Evolutionary conservation across 1,140 invertebrate genomes (phyloP).

Genomic region (Lycorma delicatula): DNA sequence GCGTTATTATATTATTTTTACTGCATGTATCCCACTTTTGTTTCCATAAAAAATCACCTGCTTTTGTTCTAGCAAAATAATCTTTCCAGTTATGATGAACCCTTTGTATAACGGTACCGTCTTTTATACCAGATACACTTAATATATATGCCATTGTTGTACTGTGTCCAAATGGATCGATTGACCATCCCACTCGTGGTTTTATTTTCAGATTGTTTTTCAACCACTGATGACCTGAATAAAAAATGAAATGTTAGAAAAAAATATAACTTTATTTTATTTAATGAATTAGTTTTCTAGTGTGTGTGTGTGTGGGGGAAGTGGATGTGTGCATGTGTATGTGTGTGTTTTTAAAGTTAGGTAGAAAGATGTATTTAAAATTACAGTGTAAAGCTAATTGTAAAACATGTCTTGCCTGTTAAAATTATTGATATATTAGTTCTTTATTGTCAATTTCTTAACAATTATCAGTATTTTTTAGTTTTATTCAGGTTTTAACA

Average conservation of each 20-base stretch:
- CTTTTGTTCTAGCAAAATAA: slow-evolving; percentile 75
- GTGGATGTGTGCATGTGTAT: no score
- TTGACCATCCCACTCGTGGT: slow-evolving; percentile 46
- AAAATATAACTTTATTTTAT: no score
- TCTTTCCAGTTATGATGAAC: slow-evolving; percentile 85
- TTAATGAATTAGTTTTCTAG: no score
- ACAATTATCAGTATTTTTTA: no score
- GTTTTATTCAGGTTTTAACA: no score
- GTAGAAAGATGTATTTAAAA: no score
- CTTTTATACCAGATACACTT: slow-evolving; percentile 40
- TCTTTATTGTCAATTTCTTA: no score
- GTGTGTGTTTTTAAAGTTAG: no score
- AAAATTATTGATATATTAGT: no score
- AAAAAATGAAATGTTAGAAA: slow-evolving; percentile 48
- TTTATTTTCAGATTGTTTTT: slow-evolving; percentile 47
- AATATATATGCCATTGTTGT: slow-evolving; percentile 47
- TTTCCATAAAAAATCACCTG: slow-evolving; percentile 81
- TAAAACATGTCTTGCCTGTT: no score
- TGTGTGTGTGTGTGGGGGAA: no score
- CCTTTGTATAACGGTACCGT: slow-evolving; percentile 41
- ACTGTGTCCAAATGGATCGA: slow-evolving; percentile 53
- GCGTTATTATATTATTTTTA: slow-evolving; percentile 58
- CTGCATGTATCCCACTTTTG: slow-evolving; percentile 64
- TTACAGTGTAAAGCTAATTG: no score
- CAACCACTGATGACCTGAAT: slow-evolving; percentile 80